phyloP scores from a whole-genome alignment of 2,113 vertebrate species.

The Paradoxurus hermaphroditus region DNA sequence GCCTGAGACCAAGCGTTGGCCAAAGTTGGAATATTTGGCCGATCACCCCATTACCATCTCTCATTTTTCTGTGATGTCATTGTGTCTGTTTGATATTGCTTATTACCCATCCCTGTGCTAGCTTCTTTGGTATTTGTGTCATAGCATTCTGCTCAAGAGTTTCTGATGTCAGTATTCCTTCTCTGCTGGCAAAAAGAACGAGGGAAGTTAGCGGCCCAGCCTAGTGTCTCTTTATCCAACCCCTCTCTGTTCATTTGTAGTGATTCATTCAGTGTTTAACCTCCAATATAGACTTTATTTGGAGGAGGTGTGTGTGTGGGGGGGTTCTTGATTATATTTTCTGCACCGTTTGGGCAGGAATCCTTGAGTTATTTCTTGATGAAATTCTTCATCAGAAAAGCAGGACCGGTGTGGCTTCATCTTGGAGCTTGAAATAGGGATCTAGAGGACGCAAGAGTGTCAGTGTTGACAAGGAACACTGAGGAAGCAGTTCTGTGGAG shows the following conservation, averaged over 20 bases:
- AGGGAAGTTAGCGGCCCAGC: neutral
- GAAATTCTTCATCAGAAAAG: neutral
- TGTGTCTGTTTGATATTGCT: accelerated
- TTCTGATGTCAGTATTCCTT: neutral
- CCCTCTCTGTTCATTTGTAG: neutral
- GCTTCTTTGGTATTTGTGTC: neutral
- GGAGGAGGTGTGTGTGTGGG: too few relatives aligned
- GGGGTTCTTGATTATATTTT: neutral
- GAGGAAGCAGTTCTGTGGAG: neutral
- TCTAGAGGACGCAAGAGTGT: neutral
- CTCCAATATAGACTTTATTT: neutral
- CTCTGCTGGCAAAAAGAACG: neutral
- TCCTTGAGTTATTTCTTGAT: neutral
- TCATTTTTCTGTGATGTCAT: neutral
- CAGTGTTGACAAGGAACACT: neutral
- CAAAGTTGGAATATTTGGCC: neutral
- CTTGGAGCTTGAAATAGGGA: neutral
- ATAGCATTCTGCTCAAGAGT: neutral
- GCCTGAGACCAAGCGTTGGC: neutral
- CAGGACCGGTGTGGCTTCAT: neutral
- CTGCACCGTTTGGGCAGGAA: neutral
- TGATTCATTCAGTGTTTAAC: neutral
- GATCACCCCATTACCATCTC: accelerated
- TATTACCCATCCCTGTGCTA: accelerated
- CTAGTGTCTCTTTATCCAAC: neutral